A percentile compares a stretch with the other conserved stretches of the same genome.
Evolutionary conservation across 1,140 invertebrate genomes (phyloP).

Genomic region (Popillia japonica): DNA sequence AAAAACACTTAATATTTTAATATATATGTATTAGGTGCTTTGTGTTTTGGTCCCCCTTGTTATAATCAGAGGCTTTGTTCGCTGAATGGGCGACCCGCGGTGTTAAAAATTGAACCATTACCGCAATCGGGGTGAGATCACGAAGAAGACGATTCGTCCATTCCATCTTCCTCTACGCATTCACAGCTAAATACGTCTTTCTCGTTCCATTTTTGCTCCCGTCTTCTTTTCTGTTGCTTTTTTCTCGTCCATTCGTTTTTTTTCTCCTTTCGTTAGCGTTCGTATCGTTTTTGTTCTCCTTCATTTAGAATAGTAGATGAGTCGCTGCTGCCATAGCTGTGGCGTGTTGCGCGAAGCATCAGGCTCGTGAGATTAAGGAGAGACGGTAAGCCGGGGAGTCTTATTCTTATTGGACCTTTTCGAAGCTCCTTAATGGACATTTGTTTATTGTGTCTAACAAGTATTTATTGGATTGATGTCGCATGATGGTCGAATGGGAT

Average conservation of each 20-base stretch:
- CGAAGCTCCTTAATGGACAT: constrained; percentile 42
- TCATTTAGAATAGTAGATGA: too few relatives aligned
- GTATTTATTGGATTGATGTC: constrained; percentile 37
- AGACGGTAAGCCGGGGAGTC: background rate
- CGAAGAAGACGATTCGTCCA: constrained; percentile 8
- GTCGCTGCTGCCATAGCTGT: background rate
- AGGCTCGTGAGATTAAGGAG: constrained; percentile 29
- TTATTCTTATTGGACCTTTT: constrained; percentile 42
- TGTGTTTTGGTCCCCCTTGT: constrained; percentile 52
- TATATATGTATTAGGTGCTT: constrained; percentile 59
- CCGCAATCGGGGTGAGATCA: constrained; percentile 54
- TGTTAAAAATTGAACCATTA: constrained; percentile 60
- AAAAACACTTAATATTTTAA: constrained; percentile 57
- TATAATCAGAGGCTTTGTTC: constrained; percentile 58
- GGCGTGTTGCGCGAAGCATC: constrained; percentile 7
- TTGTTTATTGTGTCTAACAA: constrained; percentile 42
- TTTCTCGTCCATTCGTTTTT: background rate
- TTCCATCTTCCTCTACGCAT: background rate
- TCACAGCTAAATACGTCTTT: background rate
- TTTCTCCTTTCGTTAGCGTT: background rate
- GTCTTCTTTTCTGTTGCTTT: background rate
- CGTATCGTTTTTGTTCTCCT: too few relatives aligned
- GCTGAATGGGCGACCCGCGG: constrained; percentile 57
- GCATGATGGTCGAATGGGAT: background rate
- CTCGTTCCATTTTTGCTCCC: background rate